Percentiles rank a stretch among this genome's conserved stretches.
Conservation (phyloP, 1,140 invertebrate genomes). For the Drosophila mojavensis region DNA sequence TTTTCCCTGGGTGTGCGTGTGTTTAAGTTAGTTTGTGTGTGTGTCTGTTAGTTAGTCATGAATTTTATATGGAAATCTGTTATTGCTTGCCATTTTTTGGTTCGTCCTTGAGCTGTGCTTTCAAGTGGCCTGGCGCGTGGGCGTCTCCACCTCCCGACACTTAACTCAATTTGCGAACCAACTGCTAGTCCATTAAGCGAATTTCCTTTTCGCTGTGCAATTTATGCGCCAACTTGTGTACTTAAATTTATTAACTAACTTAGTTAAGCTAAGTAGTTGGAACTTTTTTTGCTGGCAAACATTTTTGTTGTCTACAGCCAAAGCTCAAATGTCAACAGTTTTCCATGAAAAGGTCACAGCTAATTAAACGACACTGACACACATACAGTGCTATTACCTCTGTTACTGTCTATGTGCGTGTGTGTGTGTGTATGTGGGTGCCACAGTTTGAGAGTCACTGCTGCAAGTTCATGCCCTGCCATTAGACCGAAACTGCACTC, state of each 20-base stretch:
- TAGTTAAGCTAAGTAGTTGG: constrained; percentile 10
- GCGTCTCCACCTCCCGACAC: constrained; percentile 22
- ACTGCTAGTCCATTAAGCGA: constrained; percentile 59
- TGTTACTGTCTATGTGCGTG: background rate
- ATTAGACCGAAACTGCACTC: constrained; percentile 12
- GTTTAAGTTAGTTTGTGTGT: too few relatives aligned
- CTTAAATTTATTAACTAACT: constrained; percentile 25
- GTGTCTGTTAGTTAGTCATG: constrained; percentile 1
- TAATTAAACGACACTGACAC: constrained; percentile 35
- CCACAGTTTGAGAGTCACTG: constrained; percentile 26
- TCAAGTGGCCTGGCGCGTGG: constrained; percentile 24
- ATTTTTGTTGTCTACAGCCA: background rate
- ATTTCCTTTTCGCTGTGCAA: background rate
- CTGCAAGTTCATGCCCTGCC: constrained; percentile 3
- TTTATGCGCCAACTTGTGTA: constrained; percentile 9
- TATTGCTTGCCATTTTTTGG: constrained; percentile 34
- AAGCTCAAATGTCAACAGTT: constrained; percentile 32
- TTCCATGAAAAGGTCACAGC: constrained; percentile 38
- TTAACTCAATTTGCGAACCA: constrained; percentile 70
- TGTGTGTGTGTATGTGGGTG: background rate
- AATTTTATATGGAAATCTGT: constrained; percentile 19
- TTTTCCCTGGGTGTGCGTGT: background rate
- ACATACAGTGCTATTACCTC: too few relatives aligned
- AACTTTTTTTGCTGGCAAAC: background rate
- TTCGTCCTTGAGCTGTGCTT: constrained; percentile 33